phyloP scores from a whole-genome alignment of 2,888 invertebrate genomes.

The Agrochola macilenta region DNA sequence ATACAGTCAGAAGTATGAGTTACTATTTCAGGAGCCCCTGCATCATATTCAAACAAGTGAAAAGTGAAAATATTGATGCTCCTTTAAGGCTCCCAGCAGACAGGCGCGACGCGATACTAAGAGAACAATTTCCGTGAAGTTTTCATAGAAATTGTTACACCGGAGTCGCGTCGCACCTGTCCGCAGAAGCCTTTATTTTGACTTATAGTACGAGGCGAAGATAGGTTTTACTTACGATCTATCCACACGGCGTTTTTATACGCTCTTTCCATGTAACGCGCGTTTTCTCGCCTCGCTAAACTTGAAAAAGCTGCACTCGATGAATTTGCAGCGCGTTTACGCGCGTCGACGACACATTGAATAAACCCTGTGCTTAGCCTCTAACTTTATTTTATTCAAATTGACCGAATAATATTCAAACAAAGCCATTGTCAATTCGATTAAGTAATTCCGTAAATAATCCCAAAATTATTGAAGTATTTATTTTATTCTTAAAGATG shows the following conservation, averaged over 20 bases:
- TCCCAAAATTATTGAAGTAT: neutral
- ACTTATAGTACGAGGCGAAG: neutral
- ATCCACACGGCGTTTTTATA: neutral
- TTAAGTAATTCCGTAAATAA: constrained; percentile 8
- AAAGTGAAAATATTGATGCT: neutral
- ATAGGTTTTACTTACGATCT: neutral
- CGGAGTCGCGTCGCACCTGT: too few relatives aligned
- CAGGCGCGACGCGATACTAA: too few relatives aligned
- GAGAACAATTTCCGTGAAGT: too few relatives aligned
- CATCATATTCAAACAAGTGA: neutral
- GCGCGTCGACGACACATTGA: neutral
- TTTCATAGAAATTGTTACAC: too few relatives aligned
- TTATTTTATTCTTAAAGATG: neutral
- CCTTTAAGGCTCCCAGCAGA: too few relatives aligned
- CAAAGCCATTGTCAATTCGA: neutral
- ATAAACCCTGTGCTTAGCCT: neutral
- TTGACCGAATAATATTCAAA: neutral
- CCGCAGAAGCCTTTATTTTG: too few relatives aligned
- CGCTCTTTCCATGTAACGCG: neutral
- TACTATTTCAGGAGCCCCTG: neutral
- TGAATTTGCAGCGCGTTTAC: neutral
- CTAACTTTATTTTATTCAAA: neutral
- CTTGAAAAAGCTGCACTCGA: neutral
- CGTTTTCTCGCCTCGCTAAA: neutral
- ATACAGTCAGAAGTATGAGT: neutral